These are phyloP conservation scores for Rhodophaea formosa DNA, from an alignment of 2,888 invertebrate genomes.

Conservation along the genomic window DNA sequence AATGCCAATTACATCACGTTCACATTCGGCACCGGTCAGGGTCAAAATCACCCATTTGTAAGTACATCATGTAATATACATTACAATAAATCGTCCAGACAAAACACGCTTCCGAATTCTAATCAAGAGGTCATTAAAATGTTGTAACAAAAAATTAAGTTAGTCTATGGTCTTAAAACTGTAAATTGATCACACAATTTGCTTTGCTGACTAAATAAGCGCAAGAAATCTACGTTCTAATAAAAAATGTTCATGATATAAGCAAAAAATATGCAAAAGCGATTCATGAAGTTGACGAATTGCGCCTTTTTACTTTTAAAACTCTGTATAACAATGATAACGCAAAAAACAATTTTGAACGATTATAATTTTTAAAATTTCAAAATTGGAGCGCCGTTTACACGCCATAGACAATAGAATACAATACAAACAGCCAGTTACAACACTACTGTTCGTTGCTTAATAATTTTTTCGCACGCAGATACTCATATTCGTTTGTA, in stretches of 20 bases:
- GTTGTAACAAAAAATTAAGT: neutral
- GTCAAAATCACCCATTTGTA: neutral
- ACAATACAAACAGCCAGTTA: conserved; percentile 55
- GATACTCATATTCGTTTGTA: conserved; percentile 39
- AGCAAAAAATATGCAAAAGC: neutral
- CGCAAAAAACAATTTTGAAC: conserved; percentile 17
- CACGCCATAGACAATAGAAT: conserved; percentile 47
- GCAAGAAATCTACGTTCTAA: neutral
- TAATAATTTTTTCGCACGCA: conserved; percentile 64
- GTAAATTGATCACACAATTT: neutral
- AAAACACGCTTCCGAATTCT: neutral
- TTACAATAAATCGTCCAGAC: neutral
- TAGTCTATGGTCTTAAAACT: neutral
- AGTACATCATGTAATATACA: neutral
- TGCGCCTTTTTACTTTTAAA: neutral
- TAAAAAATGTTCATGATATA: neutral
- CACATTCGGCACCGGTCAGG: neutral
- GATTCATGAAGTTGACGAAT: neutral
- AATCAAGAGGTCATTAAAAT: neutral
- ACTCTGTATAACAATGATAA: neutral
- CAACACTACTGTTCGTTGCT: conserved; percentile 57
- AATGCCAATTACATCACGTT: neutral
- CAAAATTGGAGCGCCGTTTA: conserved; percentile 51
- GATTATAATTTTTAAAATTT: conserved; percentile 42
- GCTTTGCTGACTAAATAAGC: neutral